These are phyloP conservation scores for Chlamydotis undulata DNA, from an alignment of 2,113 vertebrate species.

Conservation along the genomic window DNA sequence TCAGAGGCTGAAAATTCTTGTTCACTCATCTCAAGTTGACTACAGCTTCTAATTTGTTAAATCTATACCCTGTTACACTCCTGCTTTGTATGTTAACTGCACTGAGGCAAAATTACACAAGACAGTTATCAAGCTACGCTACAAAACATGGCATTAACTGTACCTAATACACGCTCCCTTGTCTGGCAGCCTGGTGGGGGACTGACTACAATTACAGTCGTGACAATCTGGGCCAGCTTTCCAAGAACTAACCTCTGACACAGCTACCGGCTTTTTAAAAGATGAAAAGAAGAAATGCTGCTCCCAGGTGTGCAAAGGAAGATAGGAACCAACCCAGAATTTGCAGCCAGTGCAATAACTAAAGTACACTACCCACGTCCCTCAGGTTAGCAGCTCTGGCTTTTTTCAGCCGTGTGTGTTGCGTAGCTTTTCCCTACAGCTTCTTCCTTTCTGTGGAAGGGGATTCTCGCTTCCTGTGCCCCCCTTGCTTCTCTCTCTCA, in stretches of 20 bases:
- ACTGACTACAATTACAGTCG: neutral
- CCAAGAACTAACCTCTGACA: neutral
- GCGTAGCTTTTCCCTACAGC: neutral
- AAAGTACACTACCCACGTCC: neutral
- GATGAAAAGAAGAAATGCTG: neutral
- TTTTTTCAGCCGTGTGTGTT: neutral
- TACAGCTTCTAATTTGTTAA: neutral
- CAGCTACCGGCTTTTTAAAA: accelerated
- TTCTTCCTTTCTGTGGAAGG: neutral
- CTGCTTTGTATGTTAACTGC: neutral
- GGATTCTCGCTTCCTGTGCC: neutral
- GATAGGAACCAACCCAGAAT: neutral
- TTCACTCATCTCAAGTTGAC: neutral
- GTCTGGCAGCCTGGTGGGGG: neutral
- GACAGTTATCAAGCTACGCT: neutral
- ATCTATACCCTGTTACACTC: neutral
- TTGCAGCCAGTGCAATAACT: neutral
- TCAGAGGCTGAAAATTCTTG: neutral
- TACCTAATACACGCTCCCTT: accelerated
- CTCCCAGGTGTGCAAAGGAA: neutral
- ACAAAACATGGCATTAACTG: neutral
- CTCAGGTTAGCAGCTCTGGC: neutral
- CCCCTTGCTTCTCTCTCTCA: neutral
- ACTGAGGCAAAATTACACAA: neutral
- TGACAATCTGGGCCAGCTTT: neutral